phyloP scores from a whole-genome alignment of 2,888 invertebrate species.

The Argyresthia goedartella region DNA sequence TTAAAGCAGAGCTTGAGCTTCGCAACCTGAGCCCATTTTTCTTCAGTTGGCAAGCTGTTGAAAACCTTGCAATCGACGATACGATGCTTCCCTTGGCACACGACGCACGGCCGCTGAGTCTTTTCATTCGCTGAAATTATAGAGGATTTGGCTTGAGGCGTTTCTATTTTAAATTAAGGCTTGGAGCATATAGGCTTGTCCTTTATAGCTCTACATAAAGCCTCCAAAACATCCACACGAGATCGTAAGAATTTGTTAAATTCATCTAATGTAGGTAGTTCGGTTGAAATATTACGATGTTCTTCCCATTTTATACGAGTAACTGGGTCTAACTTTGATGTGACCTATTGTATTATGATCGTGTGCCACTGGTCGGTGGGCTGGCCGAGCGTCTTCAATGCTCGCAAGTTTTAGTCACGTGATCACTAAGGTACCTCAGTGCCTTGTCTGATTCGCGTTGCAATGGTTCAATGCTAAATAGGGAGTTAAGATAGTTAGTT shows the following conservation, averaged over 20 bases:
- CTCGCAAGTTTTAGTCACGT: constrained; percentile 15
- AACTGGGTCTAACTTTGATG: constrained; percentile 12
- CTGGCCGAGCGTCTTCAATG: constrained; percentile 15
- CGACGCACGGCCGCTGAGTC: no score
- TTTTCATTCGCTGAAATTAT: no score
- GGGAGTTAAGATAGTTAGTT: not conserved
- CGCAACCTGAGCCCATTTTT: not conserved
- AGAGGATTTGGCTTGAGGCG: not conserved
- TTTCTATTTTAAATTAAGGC: not conserved
- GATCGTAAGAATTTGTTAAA: not conserved
- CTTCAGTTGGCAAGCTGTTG: not conserved
- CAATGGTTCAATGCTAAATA: not conserved
- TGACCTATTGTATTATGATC: constrained; percentile 12
- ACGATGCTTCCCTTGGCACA: not conserved
- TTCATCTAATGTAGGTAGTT: not conserved
- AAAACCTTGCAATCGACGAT: not conserved
- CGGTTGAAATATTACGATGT: not conserved
- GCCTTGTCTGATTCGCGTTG: not conserved
- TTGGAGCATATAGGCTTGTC: not conserved
- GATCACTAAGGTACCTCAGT: not conserved
- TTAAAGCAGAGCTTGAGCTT: not conserved
- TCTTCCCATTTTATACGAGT: constrained; percentile 16
- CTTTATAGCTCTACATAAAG: not conserved
- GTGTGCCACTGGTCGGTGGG: constrained; percentile 16
- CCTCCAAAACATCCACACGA: not conserved